A percentile compares a stretch with the other conserved stretches of the same genome.
Evolutionary conservation across 2,888 invertebrate species (phyloP).

Genomic region (Lottia gigantea): DNA sequence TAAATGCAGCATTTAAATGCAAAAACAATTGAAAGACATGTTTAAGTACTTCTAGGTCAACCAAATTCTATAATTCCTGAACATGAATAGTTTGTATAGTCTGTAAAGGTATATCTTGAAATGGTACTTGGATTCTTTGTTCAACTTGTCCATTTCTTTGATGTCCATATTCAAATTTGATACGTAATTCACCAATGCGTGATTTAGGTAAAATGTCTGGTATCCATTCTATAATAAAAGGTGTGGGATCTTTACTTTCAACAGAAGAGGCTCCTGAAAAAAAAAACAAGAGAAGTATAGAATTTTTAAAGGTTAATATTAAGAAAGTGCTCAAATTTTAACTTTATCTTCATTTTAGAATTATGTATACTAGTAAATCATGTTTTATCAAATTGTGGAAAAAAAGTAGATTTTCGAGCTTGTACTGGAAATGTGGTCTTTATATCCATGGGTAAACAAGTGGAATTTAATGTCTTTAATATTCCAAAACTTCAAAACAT

Average conservation of each 20-base stretch:
- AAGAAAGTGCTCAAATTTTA: too few species aligned
- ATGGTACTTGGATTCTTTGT: constrained; percentile 37
- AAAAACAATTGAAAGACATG: too few species aligned
- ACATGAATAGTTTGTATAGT: constrained; percentile 47
- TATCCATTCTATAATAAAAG: constrained; percentile 82
- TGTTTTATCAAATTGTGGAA: too few species aligned
- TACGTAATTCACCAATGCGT: constrained; percentile 78
- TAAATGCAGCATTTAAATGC: too few species aligned
- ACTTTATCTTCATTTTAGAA: too few species aligned
- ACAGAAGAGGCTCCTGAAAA: constrained; percentile 71
- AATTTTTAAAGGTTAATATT: too few species aligned
- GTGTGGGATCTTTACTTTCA: constrained; percentile 74
- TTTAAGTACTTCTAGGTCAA: too few species aligned
- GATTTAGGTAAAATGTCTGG: constrained; percentile 78
- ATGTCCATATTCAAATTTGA: constrained; percentile 80
- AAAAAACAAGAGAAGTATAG: background rate
- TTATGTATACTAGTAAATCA: too few species aligned
- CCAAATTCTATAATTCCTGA: constrained; percentile 32
- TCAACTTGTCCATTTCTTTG: constrained; percentile 72
- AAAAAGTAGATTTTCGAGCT: background rate
- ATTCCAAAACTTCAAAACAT: too few species aligned
- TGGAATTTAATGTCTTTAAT: too few species aligned
- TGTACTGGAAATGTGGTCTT: too few species aligned
- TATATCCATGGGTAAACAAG: too few species aligned
- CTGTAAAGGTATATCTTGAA: constrained; percentile 30